Conservation (phyloP, 2,888 invertebrate species). For the Xiphydria camelus region DNA sequence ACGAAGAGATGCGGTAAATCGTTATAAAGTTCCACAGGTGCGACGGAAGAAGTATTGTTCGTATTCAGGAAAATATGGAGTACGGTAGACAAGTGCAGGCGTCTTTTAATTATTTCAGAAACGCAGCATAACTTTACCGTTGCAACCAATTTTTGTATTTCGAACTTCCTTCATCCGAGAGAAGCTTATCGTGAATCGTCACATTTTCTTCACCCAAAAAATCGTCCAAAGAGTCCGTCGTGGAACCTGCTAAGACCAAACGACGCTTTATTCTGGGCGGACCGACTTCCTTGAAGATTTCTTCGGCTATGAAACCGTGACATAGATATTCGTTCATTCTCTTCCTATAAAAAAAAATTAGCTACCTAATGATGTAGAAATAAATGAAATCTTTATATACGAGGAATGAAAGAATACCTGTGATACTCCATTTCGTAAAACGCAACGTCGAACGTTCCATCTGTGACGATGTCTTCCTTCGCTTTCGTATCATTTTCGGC, state of each 20-base stretch:
- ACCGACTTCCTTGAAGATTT: slow-evolving; percentile 69
- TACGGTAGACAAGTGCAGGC: too few species aligned
- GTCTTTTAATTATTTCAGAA: too few species aligned
- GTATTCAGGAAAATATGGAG: too few species aligned
- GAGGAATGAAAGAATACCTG: slow-evolving; percentile 59
- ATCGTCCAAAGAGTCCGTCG: slow-evolving; percentile 31
- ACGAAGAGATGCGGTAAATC: too few species aligned
- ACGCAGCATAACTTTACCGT: slow-evolving; percentile 63
- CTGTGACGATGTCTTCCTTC: slow-evolving; percentile 28
- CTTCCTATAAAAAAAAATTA: slow-evolving; percentile 60
- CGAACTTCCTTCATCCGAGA: slow-evolving; percentile 73
- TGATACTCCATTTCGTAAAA: slow-evolving; percentile 70
- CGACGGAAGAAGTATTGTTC: too few species aligned
- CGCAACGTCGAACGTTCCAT: slow-evolving; percentile 68
- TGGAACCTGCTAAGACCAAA: slow-evolving; percentile 54
- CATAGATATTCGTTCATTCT: slow-evolving; percentile 81
- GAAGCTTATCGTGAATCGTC: slow-evolving; percentile 59
- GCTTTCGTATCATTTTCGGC: slow-evolving; percentile 2
- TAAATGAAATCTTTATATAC: too few species aligned
- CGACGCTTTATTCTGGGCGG: slow-evolving; percentile 57
- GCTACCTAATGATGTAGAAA: too few species aligned
- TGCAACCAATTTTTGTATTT: slow-evolving; percentile 76
- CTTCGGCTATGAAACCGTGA: slow-evolving; percentile 73
- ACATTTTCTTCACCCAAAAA: slow-evolving; percentile 41
- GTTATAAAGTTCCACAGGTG: not conserved